Conservation (phyloP, 2,888 invertebrate genomes). For the Allophyes oxyacanthae region DNA sequence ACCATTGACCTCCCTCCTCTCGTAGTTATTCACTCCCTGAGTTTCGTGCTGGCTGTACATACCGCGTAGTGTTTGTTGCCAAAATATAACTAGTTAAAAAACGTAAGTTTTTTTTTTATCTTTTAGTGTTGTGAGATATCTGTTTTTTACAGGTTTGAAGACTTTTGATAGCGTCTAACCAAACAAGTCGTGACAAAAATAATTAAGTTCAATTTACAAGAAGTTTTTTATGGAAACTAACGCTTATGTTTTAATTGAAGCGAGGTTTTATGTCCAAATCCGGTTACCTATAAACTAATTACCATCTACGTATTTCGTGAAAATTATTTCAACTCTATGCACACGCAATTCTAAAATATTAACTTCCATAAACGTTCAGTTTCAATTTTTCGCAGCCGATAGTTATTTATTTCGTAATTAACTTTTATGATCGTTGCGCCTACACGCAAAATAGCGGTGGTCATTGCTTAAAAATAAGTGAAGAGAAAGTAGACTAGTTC, state of each 20-base stretch:
- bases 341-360: constrained; percentile 16
- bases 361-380: background rate
- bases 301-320: no score
- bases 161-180: background rate
- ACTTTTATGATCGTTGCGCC: constrained; percentile 2
- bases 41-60: constrained; percentile 61
- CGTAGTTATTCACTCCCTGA: constrained; percentile 66
- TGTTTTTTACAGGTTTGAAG: background rate
- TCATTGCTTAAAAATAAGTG: constrained; percentile 8
- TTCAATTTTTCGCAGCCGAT: constrained; percentile 14
- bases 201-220: background rate
- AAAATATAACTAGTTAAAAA: constrained; percentile 57
- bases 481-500: constrained; percentile 52
- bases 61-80: constrained; percentile 54
- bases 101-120: constrained; percentile 65
- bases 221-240: no score
- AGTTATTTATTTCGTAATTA: constrained; percentile 2
- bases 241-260: background rate
- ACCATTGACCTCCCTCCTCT: constrained; percentile 70
- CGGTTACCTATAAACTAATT: background rate
- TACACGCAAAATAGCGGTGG: constrained; percentile 21
- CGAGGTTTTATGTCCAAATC: background rate
- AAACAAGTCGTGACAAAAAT: background rate
- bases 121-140: constrained; percentile 7
- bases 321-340: background rate